Evolutionary conservation across 2,113 vertebrate genomes (phyloP).

Genomic region (Monarcha castaneiventris): DNA sequence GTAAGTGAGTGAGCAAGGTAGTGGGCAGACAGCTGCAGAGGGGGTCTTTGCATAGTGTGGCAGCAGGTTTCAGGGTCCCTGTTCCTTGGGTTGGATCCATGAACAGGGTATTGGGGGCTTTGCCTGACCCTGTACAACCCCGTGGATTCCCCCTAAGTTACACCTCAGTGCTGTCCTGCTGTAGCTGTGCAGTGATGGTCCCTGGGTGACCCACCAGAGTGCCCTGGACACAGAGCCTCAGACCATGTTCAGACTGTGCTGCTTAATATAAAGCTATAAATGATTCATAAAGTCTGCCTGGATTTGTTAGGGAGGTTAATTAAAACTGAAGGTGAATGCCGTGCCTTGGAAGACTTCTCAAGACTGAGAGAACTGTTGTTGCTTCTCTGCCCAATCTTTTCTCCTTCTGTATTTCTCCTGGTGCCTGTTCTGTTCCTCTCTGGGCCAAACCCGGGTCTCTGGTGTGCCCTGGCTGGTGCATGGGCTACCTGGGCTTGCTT

Average conservation of each 20-base stretch:
- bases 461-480: not conserved
- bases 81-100: not conserved
- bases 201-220: not conserved
- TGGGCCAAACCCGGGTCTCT: not conserved
- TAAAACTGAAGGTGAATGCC: not conserved
- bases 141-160: not conserved
- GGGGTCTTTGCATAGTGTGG: not conserved
- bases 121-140: not conserved
- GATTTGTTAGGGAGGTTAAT: constrained; percentile 1
- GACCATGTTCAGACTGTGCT: not conserved
- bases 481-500: not conserved
- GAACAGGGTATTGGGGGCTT: not conserved
- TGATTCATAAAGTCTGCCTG: not conserved
- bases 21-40: not conserved
- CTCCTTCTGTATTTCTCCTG: not conserved
- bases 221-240: not conserved
- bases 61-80: not conserved
- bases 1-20: not conserved
- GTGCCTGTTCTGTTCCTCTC: not conserved
- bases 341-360: not conserved
- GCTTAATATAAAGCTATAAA: not conserved
- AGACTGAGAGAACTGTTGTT: not conserved
- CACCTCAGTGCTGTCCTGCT: not conserved
- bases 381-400: not conserved
- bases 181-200: not conserved